A percentile compares a stretch with the other conserved stretches of the same genome.
Evolutionary conservation across 2,888 invertebrate genomes (phyloP).

Genomic region (Platycheirus albimanus): DNA sequence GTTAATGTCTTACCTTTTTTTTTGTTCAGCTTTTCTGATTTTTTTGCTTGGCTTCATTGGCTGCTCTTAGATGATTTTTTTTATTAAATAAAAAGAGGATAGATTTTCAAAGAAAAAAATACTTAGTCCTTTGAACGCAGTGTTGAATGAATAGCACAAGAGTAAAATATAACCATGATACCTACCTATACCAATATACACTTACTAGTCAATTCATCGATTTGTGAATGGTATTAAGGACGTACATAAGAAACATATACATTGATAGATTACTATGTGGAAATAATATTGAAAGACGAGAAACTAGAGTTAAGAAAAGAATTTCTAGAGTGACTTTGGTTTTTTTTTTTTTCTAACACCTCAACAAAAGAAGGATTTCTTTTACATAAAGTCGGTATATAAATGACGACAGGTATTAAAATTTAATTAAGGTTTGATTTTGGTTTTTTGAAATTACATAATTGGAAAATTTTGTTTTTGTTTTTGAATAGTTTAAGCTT

Average conservation of each 20-base stretch:
- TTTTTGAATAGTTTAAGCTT: too few species aligned
- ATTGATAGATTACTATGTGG: too few species aligned
- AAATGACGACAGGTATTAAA: too few species aligned
- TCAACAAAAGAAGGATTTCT: too few species aligned
- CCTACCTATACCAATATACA: neutral
- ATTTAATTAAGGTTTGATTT: neutral
- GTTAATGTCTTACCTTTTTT: slow-evolving; percentile 24
- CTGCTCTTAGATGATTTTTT: neutral
- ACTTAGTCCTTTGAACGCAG: slow-evolving; percentile 10
- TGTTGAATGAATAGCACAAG: slow-evolving; percentile 16
- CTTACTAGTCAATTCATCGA: neutral
- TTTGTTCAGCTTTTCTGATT: neutral
- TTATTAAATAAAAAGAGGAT: neutral
- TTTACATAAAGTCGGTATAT: too few species aligned
- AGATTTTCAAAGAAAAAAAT: neutral
- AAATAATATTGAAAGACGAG: neutral
- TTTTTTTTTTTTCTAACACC: slow-evolving; percentile 77
- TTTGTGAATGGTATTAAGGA: too few species aligned
- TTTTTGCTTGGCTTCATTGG: neutral
- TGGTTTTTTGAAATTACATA: too few species aligned
- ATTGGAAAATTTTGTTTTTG: too few species aligned
- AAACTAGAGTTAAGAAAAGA: neutral
- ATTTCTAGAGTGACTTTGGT: slow-evolving; percentile 74
- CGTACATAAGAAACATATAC: too few species aligned
- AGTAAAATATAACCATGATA: slow-evolving; percentile 1